A percentile compares a stretch with the other conserved stretches of the same genome.
Evolutionary conservation across 2,113 vertebrate genomes (phyloP).

Genomic region (Paedocypris sp.): DNA sequence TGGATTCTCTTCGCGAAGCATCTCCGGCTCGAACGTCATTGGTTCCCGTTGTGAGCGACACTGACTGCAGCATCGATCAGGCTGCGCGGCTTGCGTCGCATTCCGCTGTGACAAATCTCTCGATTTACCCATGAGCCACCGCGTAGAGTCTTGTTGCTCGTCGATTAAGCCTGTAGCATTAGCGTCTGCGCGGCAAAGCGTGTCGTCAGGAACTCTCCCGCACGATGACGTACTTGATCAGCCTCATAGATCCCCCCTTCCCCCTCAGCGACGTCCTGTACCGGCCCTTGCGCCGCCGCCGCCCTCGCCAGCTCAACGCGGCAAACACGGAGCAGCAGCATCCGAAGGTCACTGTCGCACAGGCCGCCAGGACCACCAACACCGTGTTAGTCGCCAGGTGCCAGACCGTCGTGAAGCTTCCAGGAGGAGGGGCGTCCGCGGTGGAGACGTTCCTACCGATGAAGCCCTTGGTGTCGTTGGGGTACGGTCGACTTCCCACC

Average conservation of each 20-base stretch:
- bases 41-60: too few relatives aligned
- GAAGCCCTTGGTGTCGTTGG: slow-evolving; percentile 69
- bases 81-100: too few relatives aligned
- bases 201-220: slow-evolving; percentile 52
- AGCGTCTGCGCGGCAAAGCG: background rate
- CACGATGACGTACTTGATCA: slow-evolving; percentile 57
- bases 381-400: slow-evolving; percentile 50
- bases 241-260: slow-evolving; percentile 49
- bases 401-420: slow-evolving; percentile 40
- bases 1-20: too few relatives aligned
- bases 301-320: slow-evolving; percentile 55
- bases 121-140: too few relatives aligned
- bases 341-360: slow-evolving; percentile 56
- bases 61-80: too few relatives aligned
- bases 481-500: slow-evolving; percentile 60
- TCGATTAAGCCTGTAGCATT: background rate
- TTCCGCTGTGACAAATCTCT: too few relatives aligned
- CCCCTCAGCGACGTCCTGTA: slow-evolving; percentile 56
- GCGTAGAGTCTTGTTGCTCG: too few relatives aligned
- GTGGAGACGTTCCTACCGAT: slow-evolving; percentile 59
- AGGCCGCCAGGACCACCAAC: slow-evolving; percentile 60
- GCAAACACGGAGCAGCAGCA: slow-evolving; percentile 66
- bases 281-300: slow-evolving; percentile 56
- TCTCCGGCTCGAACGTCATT: too few relatives aligned
- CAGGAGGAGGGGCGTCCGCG: slow-evolving; percentile 18